A percentile compares a stretch with the other conserved stretches of the same genome.
Evolutionary conservation across 64 coral and sea anemone species (phyloP).

Genomic region (Stichodactyla mertensii): DNA sequence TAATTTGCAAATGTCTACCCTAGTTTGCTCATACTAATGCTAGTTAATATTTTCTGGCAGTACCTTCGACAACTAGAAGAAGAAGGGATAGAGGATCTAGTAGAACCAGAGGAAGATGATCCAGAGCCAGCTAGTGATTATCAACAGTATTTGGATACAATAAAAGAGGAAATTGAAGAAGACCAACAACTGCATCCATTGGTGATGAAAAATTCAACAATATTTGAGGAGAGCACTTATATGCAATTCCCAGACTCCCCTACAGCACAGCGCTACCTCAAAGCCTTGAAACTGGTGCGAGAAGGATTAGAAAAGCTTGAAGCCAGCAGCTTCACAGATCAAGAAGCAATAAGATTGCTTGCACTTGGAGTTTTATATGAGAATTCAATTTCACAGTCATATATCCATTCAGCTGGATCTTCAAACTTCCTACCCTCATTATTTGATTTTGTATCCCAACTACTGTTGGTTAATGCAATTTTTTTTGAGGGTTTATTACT

Average conservation of each 20-base stretch:
- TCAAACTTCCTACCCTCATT: background rate
- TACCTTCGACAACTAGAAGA: background rate
- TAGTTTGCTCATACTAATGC: background rate
- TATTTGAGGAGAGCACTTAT: constrained; percentile 49
- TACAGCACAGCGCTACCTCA: constrained; percentile 65
- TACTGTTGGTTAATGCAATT: background rate
- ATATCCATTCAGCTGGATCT: background rate
- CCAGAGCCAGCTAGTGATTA: background rate
- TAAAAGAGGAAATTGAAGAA: constrained; percentile 4
- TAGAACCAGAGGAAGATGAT: background rate
- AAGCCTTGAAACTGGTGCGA: constrained; percentile 54
- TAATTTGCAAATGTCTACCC: background rate
- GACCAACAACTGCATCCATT: constrained; percentile 37
- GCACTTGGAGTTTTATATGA: constrained; percentile 45
- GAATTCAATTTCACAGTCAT: constrained; percentile 42
- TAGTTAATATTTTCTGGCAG: background rate
- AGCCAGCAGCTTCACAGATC: constrained; percentile 48
- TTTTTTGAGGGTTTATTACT: constrained; percentile 70
- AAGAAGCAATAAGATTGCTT: constrained; percentile 40
- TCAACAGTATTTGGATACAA: background rate
- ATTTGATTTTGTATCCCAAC: background rate
- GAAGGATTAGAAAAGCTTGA: constrained; percentile 53
- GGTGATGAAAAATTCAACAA: constrained; percentile 33
- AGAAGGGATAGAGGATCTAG: background rate
- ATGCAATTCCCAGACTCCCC: constrained; percentile 50